Evolutionary conservation across 2,888 invertebrate genomes (phyloP), one percentile per base, ranked within the genome.

Genomic region (Drosophila monieri): DNA sequence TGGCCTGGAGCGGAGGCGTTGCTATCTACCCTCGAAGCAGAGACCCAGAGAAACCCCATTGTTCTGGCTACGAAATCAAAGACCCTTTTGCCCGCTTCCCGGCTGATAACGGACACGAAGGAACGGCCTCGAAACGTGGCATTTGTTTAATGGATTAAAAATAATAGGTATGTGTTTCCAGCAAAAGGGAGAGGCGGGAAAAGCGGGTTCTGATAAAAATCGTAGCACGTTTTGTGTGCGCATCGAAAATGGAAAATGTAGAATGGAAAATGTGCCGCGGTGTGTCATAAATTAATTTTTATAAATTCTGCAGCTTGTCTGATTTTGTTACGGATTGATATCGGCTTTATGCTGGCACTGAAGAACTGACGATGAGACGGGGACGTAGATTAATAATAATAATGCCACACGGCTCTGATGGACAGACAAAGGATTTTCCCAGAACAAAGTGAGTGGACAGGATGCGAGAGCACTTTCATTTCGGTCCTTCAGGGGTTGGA

Each of bases 71-170:
- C 39, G 61, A 77, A 87, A 81, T 80, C 80, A 78, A 71, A 81
- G 81, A 65, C 79, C 88, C 79, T 87, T 84, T 70, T 67, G 68
- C 73, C 81, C 88, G 70, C 78, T 76, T 70, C 37, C 47, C 52
- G 21, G 56, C 83, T 81, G 81, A 81, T 81, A 81, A 87, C 81
- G 62, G 41, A 71, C 76, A 62, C 41, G 72, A 64, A 66, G 51
- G 37, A 47, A 70, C 73, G 74, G 37, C 66, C 71, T 57, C 66
- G 62, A 68, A 81, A 73, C 83, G 73, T 76, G 75, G 80, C 84
- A 84, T 84, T 84, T 83, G 88, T 84, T 84, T 86, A 88, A 84
- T 88, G 83, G 88, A 84, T 84, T 88, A 88, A 83, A 88, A 85
- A 85, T 77, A 88, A 84, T 85, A 74, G 64, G 66, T 51, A 66